phyloP scores from a whole-genome alignment of 2,888 invertebrate genomes.

The Cordilura impudica region DNA sequence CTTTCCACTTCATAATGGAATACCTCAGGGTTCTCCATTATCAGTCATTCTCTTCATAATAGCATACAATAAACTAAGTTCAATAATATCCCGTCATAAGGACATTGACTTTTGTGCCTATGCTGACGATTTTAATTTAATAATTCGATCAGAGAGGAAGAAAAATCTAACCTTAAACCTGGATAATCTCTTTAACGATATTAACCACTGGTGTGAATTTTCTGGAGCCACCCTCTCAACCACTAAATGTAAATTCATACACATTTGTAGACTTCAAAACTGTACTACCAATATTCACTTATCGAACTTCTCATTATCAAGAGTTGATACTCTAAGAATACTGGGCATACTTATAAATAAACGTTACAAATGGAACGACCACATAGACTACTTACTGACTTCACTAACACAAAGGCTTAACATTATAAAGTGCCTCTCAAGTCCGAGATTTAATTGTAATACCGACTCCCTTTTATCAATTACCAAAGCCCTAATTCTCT shows the following conservation, averaged over 20 bases:
- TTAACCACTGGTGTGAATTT: neutral
- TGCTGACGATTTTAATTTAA: slow-evolving; percentile 57
- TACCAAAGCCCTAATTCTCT: slow-evolving; percentile 24
- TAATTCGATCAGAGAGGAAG: neutral
- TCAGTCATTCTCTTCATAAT: slow-evolving; percentile 37
- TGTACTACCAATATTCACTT: no score
- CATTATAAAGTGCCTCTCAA: slow-evolving; percentile 48
- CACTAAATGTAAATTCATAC: neutral
- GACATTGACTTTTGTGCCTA: slow-evolving; percentile 47
- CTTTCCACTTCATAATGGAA: slow-evolving; percentile 28
- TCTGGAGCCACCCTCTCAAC: neutral
- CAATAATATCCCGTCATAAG: slow-evolving; percentile 26
- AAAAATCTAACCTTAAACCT: neutral
- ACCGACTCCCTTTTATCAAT: slow-evolving; percentile 7
- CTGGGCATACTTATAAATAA: slow-evolving; percentile 57
- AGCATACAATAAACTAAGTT: slow-evolving; percentile 35
- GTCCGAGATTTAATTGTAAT: slow-evolving; percentile 20
- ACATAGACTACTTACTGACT: slow-evolving; percentile 34
- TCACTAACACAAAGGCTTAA: slow-evolving; percentile 42
- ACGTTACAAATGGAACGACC: slow-evolving; percentile 56
- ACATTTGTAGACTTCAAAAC: neutral
- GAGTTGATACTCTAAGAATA: slow-evolving; percentile 5
- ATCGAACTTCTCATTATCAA: no score
- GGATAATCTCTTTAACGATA: neutral
- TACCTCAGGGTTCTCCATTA: slow-evolving; percentile 41